Evolutionary conservation across 1,140 invertebrate species (phyloP), one percentile per base, ranked within the genome.

Genomic region (Theocolax elegans): DNA sequence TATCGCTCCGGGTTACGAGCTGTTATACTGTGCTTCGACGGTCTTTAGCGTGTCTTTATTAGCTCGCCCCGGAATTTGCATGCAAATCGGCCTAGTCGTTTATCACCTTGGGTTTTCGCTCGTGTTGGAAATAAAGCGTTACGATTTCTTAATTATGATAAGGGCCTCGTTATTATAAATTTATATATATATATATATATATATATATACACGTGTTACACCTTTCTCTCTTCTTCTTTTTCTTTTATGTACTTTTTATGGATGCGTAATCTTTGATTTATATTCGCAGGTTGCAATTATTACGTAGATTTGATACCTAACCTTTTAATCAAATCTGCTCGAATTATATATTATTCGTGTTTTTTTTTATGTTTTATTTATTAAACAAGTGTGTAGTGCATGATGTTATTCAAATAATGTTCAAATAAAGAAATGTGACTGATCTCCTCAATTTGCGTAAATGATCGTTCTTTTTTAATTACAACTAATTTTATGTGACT

Each of bases 141-240:
- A 51, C 40, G 58, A 62, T 54, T 60, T 62, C 48, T 53, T 69
- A 51, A 62, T 69, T 62, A 46, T 44, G 35, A 62, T 31, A 44
- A 31, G 48, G 21, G 29, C n/a, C 29, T 38, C 44, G 48, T 69
- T 62, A 62, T 35, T 19, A 13, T 17, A 3, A 21, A 62, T 69
- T 69, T 69, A 69, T 62, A 44, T 27, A n/a, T n/a, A n/a, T n/a
- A n/a, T n/a, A n/a, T n/a, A n/a, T n/a, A n/a, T n/a, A n/a, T n/a
- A n/a, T n/a, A n/a, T n/a, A n/a, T n/a, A n/a, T n/a, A n/a, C n/a
- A 19, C 46, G 2, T 23, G 38, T 35, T 51, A 60, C 12, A n/a
- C 51, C 23, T n/a, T 46, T 46, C n/a, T 8, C 17, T 46, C 6
- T 56, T 67, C 12, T 23, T 60, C 23, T n/a, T 46, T 46, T 46